Conservation (phyloP, 2,888 invertebrate species). For the Neoitamus cyanurus region DNA sequence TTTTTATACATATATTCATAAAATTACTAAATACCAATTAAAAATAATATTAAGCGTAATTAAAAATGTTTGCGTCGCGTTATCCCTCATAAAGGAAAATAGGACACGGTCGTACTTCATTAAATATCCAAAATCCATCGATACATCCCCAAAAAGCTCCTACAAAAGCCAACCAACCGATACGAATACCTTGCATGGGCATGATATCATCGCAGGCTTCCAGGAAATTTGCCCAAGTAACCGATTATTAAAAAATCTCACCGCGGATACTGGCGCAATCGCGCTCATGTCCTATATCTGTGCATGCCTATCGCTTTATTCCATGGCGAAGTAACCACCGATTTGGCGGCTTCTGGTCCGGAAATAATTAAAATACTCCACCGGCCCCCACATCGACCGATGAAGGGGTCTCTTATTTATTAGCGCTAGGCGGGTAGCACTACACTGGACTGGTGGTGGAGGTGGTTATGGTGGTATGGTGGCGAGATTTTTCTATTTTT, state of each 20-base stretch:
- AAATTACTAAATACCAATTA: too few relatives aligned
- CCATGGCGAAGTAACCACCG: not conserved
- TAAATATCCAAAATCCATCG: not conserved
- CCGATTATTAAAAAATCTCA: constrained; percentile 35
- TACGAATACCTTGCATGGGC: not conserved
- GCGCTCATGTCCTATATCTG: constrained; percentile 3
- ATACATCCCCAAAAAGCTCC: not conserved
- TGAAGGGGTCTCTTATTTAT: not conserved
- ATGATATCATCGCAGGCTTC: constrained; percentile 24
- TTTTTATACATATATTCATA: too few relatives aligned
- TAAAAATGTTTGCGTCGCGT: not conserved
- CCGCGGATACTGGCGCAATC: constrained; percentile 17
- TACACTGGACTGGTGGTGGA: not conserved
- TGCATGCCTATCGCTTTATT: not conserved
- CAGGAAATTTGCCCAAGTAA: constrained; percentile 34
- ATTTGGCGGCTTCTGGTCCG: constrained; percentile 21
- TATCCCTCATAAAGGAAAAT: not conserved
- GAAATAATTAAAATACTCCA: constrained; percentile 43
- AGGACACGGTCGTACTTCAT: not conserved
- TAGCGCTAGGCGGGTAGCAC: not conserved
- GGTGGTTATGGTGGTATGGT: not conserved
- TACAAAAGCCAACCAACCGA: not conserved
- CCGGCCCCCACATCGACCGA: not conserved
- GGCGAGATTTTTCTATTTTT: constrained; percentile 15
- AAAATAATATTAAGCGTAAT: too few relatives aligned